Evolutionary conservation across 2,797 vertebrate species (phyloP), one percentile per base, ranked within the genome.

Genomic region (Meriones psammophilus): DNA sequence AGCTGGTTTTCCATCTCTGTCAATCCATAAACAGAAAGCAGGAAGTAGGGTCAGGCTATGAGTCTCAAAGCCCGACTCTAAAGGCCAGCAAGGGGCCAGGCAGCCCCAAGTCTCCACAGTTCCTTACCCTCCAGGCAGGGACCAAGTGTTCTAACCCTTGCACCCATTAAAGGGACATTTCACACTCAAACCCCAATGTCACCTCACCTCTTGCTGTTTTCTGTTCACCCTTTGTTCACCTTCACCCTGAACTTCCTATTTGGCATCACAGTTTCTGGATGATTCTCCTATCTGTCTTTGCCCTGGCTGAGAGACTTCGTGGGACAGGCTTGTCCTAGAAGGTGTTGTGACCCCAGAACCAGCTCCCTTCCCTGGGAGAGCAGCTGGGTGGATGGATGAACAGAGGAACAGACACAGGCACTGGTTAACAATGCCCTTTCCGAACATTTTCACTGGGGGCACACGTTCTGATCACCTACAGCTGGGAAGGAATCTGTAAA

Each of bases 391-490:
- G 8, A 33, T 26, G 5, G 13, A 77, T 5, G 2, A 77, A 15
- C 0, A 3, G 54, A 30, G 33, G 64, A 85, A 86, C 0, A 1
- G n/a, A 30, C n/a, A 58, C 0, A 13, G 2, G 7, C n/a, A 3
- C 33, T 77, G 46, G 77, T 77, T 66, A 92, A 91, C 74, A 83
- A 56, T 77, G 46, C 8, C 54, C 13, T n/a, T 83, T 88, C 58
- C 76, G 46, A 66, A 14, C 8, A 71, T 50, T 83, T 46, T 24
- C 12, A 84, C 0, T 24, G n/a, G 66, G 84, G 26, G 85, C 56
- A 80, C 36, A 9, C 13, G 46, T 84, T 87, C 68, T 56, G 79
- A 87, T 74, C 14, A 28, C 78, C 88, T 50, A 46, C 2, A 8
- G 46, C 46, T 3, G 30, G 58, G 14, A 76, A 85, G 46, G 39